Evolutionary conservation across 2,888 invertebrate species (phyloP).

Genomic region (Aporophyla nigra): DNA sequence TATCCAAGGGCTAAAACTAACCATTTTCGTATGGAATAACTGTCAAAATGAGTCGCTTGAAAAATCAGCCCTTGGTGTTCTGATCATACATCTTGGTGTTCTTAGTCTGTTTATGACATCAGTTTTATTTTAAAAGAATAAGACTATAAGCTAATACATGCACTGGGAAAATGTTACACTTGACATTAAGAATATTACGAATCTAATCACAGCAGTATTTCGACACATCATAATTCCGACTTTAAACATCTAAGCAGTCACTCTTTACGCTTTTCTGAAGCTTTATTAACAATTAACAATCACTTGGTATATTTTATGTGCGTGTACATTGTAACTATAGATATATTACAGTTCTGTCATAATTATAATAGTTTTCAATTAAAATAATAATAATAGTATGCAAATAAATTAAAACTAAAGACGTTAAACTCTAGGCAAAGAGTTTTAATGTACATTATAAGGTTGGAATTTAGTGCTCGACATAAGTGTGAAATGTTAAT

Average conservation of each 20-base stretch:
- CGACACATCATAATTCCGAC: slow-evolving; percentile 23
- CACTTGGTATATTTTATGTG: slow-evolving; percentile 31
- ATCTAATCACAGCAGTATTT: slow-evolving; percentile 56
- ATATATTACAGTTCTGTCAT: slow-evolving; percentile 36
- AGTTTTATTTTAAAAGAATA: not conserved
- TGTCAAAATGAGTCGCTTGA: not conserved
- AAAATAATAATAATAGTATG: slow-evolving; percentile 23
- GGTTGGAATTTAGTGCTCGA: no score
- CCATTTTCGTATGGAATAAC: no score
- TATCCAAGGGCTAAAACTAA: no score
- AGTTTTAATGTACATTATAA: slow-evolving; percentile 29
- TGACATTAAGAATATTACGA: slow-evolving; percentile 30
- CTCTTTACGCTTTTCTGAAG: slow-evolving; percentile 11
- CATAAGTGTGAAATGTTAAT: slow-evolving; percentile 7
- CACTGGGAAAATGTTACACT: slow-evolving; percentile 7
- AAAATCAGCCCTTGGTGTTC: not conserved
- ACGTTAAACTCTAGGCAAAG: slow-evolving; percentile 3
- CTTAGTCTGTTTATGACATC: not conserved
- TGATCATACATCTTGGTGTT: not conserved
- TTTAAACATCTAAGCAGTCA: slow-evolving; percentile 24
- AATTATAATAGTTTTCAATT: slow-evolving; percentile 21
- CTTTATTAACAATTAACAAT: slow-evolving; percentile 29
- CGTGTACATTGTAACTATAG: slow-evolving; percentile 28
- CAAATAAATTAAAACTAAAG: slow-evolving; percentile 39
- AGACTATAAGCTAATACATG: slow-evolving; percentile 10